Evolutionary conservation across 1,140 invertebrate species (phyloP), one percentile per base, ranked within the genome.

Genomic region (Drosophila dunni): DNA sequence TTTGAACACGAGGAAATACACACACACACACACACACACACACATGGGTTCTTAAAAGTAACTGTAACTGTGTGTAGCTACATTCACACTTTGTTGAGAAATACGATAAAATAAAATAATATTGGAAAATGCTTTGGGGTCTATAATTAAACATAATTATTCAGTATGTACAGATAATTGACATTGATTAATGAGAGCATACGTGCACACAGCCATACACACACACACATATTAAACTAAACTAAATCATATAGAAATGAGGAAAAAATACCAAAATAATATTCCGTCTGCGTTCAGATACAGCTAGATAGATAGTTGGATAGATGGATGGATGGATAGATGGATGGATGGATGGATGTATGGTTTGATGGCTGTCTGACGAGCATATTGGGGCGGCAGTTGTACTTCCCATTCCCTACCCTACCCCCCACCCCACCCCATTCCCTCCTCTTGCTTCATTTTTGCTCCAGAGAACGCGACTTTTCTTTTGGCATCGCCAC

Each of bases 131-230:
- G 78, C 85, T 84, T 80, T 51, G 72, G 69, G 56, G 74, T 70
- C 84, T 84, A 91, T 91, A 91, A 91, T 91, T 91, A 91, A 91
- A 75, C 83, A 88, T 88, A 91, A 91, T 91, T 89, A 91, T 91
- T 91, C 82, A 91, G 83, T 89, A 85, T 83, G 84, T 90, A 90
- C 84, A 89, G 81, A 82, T 88, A 91, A 91, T 91, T 91, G 89
- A 91, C 89, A 91, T 91, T 91, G 89, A 91, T 91, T 91, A 91
- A 91, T 91, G 89, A 91, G 84, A 90, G 89, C 81, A 89, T 73
- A 81, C 75, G 24, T 29, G 48, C 20, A 54, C 24, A 67, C 20
- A 50, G 24, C 45, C 7, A 64, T 20, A 56, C 5, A 48, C 9
- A 66, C 44, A 45, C 15, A 54, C 54, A 58, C 40, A 33, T 63